Evolutionary conservation across 2,888 invertebrate species (phyloP).

Genomic region (Myopa testacea): DNA sequence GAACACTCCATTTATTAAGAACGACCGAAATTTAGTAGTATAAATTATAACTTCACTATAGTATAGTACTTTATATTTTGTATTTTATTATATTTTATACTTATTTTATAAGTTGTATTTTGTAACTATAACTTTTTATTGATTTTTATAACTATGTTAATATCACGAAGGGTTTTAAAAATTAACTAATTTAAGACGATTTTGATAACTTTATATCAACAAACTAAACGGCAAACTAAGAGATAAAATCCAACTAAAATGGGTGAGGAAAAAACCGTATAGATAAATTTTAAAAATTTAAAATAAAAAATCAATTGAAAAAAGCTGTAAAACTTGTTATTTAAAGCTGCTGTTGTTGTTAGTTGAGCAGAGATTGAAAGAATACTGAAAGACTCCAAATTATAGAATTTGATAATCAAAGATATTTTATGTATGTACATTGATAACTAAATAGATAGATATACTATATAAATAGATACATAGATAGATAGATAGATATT

Average conservation of each 20-base stretch:
- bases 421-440: not conserved
- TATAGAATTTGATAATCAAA: too few relatives aligned
- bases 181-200: too few relatives aligned
- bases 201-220: not conserved
- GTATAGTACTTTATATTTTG: not conserved
- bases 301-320: slow-evolving; percentile 14
- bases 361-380: slow-evolving; percentile 50
- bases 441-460: slow-evolving; percentile 7
- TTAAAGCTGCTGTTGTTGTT: slow-evolving; percentile 37
- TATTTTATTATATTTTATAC: slow-evolving; percentile 19
- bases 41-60: not conserved
- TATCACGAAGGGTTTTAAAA: slow-evolving; percentile 47
- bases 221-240: slow-evolving; percentile 7
- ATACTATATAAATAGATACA: not conserved
- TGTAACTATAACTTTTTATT: too few relatives aligned
- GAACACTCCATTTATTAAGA: not conserved
- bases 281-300: not conserved
- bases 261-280: not conserved
- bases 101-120: too few relatives aligned
- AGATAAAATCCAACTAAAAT: not conserved
- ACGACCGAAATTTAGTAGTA: not conserved
- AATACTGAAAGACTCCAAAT: slow-evolving; percentile 48
- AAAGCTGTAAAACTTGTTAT: slow-evolving; percentile 47
- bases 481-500: too few relatives aligned
- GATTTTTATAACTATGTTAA: too few relatives aligned